Conservation (phyloP, 2,113 vertebrate species). For the Mus spicilegus region DNA sequence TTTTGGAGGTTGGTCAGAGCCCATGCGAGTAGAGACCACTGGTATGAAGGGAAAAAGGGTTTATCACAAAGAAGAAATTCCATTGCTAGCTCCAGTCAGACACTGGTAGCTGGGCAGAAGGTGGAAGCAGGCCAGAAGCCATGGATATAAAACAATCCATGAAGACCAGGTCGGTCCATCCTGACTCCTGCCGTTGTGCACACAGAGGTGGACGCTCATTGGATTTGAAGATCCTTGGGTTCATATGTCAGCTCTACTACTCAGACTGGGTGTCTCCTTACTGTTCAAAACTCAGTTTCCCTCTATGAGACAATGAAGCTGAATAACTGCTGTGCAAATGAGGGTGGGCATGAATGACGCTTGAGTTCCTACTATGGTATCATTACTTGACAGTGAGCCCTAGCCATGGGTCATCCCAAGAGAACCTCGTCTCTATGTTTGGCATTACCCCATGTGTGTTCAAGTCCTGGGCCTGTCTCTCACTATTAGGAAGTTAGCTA, state of each 20-base stretch:
- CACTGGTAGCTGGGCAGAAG: background rate
- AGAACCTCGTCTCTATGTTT: background rate
- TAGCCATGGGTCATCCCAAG: background rate
- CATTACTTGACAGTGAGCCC: background rate
- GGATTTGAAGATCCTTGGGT: background rate
- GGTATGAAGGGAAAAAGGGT: background rate
- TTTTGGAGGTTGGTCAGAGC: background rate
- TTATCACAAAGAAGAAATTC: background rate
- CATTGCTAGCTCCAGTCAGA: background rate
- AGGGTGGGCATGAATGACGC: background rate
- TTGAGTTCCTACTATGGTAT: background rate
- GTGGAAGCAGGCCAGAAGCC: background rate
- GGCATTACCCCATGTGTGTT: background rate
- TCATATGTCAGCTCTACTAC: background rate
- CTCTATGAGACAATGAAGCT: background rate
- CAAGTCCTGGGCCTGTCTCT: background rate
- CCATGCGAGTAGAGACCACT: background rate
- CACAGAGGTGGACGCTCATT: fast-evolving
- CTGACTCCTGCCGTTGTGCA: background rate
- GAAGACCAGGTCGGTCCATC: background rate
- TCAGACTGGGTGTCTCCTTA: background rate
- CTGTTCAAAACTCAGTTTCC: background rate
- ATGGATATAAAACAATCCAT: background rate
- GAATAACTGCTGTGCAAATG: background rate
- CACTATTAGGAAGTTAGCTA: too few species aligned